Evolutionary conservation across 2,888 invertebrate species (phyloP).

Genomic region (Hedya salicella): DNA sequence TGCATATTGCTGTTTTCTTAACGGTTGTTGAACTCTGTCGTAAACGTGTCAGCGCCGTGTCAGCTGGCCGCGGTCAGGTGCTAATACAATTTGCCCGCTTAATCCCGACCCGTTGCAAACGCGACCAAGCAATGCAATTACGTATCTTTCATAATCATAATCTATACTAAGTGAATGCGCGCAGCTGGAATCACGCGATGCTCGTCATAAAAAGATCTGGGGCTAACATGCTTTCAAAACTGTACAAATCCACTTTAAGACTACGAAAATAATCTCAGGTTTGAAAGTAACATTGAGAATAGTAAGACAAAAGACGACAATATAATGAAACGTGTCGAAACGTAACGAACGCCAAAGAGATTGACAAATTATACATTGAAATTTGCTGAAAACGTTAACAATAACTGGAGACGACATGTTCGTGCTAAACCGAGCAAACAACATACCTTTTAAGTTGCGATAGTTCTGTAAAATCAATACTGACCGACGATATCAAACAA

Average conservation of each 20-base stretch:
- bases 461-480: constrained; percentile 36
- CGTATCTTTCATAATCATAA: constrained; percentile 25
- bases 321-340: constrained; percentile 22
- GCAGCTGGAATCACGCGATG: constrained; percentile 11
- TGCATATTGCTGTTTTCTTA: constrained; percentile 41
- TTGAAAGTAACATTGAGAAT: constrained; percentile 22
- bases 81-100: constrained; percentile 39
- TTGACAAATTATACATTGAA: constrained; percentile 21
- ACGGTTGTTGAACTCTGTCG: constrained; percentile 40
- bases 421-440: constrained; percentile 5
- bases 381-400: constrained; percentile 15
- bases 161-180: constrained; percentile 7
- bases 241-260: constrained; percentile 9
- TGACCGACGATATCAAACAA: constrained; percentile 13
- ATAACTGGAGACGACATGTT: constrained; percentile 2
- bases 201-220: constrained; percentile 9
- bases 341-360: constrained; percentile 21
- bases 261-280: constrained; percentile 1
- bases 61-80: constrained; percentile 37
- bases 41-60: constrained; percentile 40
- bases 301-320: constrained; percentile 25
- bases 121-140: constrained; percentile 28
- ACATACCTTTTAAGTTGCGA: constrained; percentile 13
- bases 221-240: background rate
- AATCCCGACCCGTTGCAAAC: constrained; percentile 30